phyloP scores from a whole-genome alignment of 2,888 invertebrate genomes.

The Ornithoptera priamus region DNA sequence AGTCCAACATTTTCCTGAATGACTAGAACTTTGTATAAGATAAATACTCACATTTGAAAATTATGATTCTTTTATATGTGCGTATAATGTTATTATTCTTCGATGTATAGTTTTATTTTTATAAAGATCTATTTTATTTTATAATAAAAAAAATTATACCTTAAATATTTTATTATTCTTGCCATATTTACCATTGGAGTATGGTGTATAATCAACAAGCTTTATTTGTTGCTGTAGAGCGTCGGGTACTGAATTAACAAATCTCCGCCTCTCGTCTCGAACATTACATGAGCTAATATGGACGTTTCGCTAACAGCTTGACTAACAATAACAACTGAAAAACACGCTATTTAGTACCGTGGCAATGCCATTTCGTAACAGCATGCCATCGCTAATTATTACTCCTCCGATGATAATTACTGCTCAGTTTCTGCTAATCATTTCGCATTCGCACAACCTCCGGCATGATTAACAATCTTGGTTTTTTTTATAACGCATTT shows the following conservation, averaged over 20 bases:
- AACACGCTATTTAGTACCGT: conserved; percentile 8
- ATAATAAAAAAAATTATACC: too few relatives aligned
- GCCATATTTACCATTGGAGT: too few relatives aligned
- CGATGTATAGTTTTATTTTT: too few relatives aligned
- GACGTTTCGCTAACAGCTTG: conserved; percentile 14
- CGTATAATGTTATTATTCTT: too few relatives aligned
- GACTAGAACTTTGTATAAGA: too few relatives aligned
- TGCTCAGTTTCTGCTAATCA: conserved; percentile 20
- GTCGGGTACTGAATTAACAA: neutral
- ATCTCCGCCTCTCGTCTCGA: neutral
- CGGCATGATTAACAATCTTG: neutral
- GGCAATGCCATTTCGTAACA: conserved; percentile 13
- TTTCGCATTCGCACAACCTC: conserved; percentile 18
- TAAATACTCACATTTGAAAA: too few relatives aligned
- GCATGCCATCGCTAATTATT: conserved; percentile 19
- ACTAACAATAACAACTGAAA: conserved; percentile 1
- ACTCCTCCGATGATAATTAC: conserved; percentile 23
- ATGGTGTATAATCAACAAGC: too few relatives aligned
- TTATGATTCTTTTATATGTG: too few relatives aligned
- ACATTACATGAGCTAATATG: conserved; percentile 3
- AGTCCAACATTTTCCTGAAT: neutral
- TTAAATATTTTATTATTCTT: too few relatives aligned
- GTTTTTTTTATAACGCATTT: neutral
- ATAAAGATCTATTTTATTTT: too few relatives aligned
- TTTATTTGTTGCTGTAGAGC: neutral